Base-by-base conservation (phyloP, 2,797 vertebrate species). In the Heteromormyrus szaboi region DNA sequence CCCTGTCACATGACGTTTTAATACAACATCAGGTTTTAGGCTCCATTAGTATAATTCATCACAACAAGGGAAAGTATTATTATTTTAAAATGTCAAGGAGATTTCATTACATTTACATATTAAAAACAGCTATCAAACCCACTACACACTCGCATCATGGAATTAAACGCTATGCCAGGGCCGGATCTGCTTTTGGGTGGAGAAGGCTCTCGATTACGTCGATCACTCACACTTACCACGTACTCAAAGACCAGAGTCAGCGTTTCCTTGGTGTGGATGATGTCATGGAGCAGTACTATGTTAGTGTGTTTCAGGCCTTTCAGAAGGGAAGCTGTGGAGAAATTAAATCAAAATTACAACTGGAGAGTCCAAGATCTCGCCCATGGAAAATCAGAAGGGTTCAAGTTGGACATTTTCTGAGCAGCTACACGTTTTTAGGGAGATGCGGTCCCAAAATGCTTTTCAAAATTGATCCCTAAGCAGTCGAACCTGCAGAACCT, bases 261-360 rank as follows among this genome's bases (percentile, higher is more conserved):
- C 0, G 96, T 96, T 90, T 97, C 96, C 95, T 97, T 97, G 86
- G 97, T 97, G 90, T 97, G 97, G 92, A 97, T 97, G 93, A 97
- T 97, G 91, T 97, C 97, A 91, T 97, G 97, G 89, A 97, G 96
- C 90, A 97, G 94, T 86, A 97, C 97, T 37, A 97, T 97, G 91
- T 97, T 97, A 7, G 96, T 90, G 76, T 97, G 97, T 92, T 97
- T 97, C 90, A 97, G 91, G 94, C 98, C 98, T 96, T 99, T 99
- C 92, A 99, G 94, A 88, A 99, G 97, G 92, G 98, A 99, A 2
- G 98, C 98, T 99, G 95, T 53, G 89, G 94, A 95, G 37, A 91
- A 22, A 53, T 44, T 37, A 0, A 37, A 33, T 33, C 11, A 88
- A 76, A 84, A 84, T 50, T 5, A 2, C 22, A 53, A 17, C n/a